Percentiles rank a stretch among this genome's conserved stretches.
Conservation (phyloP, 2,113 vertebrate genomes). For the Phocoena sinus region DNA sequence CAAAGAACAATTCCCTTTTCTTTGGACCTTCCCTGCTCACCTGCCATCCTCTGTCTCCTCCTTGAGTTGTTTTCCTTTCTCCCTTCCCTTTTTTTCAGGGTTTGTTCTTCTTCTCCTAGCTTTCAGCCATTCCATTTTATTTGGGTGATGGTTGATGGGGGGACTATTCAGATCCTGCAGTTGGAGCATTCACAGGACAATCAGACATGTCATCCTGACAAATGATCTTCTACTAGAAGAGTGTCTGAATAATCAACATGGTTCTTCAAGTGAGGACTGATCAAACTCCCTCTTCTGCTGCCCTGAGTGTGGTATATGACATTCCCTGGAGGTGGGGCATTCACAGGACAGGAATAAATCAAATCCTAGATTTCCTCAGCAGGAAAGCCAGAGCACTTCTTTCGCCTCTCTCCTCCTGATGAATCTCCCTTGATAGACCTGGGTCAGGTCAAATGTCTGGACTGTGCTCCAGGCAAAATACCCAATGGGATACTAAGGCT, state of each 20-base stretch:
- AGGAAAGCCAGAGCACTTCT: background rate
- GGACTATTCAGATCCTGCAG: background rate
- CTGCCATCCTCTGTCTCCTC: background rate
- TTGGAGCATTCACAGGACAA: background rate
- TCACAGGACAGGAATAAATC: background rate
- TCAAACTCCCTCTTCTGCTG: background rate
- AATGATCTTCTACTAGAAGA: background rate
- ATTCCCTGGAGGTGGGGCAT: background rate
- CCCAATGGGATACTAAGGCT: background rate
- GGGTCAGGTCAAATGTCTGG: conserved; percentile 49
- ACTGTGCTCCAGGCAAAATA: conserved; percentile 22
- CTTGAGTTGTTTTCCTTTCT: background rate
- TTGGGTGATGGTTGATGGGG: background rate
- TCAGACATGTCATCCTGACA: background rate
- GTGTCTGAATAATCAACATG: background rate
- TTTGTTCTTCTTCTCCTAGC: background rate
- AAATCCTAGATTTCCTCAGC: background rate
- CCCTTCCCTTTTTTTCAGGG: background rate
- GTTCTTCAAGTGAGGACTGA: background rate
- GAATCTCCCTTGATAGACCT: background rate
- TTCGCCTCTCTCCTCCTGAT: background rate
- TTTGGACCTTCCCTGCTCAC: too few relatives aligned
- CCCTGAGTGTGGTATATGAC: background rate
- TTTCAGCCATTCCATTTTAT: background rate
- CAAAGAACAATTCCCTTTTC: background rate